phyloP scores from a whole-genome alignment of 2,888 invertebrate species.

The Antheraea assamensis region DNA sequence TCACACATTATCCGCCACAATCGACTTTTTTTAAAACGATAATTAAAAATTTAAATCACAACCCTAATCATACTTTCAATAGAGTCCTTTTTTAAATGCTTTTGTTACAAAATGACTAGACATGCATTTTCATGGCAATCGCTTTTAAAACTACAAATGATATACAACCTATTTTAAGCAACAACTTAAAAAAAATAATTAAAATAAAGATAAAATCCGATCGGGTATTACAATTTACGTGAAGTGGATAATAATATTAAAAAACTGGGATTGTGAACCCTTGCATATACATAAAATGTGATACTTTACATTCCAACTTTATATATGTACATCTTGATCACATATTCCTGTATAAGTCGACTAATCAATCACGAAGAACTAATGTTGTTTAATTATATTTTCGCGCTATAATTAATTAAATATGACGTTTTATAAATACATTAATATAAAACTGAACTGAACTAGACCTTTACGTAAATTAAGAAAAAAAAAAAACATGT shows the following conservation, averaged over 20 bases:
- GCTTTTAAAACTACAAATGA: constrained; percentile 23
- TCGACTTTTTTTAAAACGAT: constrained; percentile 50
- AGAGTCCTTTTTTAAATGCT: constrained; percentile 63
- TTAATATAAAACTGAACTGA: constrained; percentile 24
- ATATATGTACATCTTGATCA: background rate
- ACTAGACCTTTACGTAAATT: constrained; percentile 30
- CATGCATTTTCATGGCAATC: constrained; percentile 69
- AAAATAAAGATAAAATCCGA: background rate
- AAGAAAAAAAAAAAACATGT: constrained; percentile 8
- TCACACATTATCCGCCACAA: constrained; percentile 62
- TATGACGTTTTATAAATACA: background rate
- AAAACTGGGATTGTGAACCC: constrained; percentile 12
- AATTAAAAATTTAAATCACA: constrained; percentile 77
- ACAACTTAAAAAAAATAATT: constrained; percentile 18
- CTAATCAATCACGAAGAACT: background rate
- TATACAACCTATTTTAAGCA: constrained; percentile 30
- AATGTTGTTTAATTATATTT: background rate
- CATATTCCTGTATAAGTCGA: constrained; percentile 9
- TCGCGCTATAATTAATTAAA: background rate
- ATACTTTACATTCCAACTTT: background rate
- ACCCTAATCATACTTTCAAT: constrained; percentile 72
- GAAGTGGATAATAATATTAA: background rate
- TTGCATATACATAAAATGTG: background rate
- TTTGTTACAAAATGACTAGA: constrained; percentile 73
- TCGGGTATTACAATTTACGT: background rate